Conservation (phyloP, 1,140 invertebrate species). For the Eubasilissa regina region DNA sequence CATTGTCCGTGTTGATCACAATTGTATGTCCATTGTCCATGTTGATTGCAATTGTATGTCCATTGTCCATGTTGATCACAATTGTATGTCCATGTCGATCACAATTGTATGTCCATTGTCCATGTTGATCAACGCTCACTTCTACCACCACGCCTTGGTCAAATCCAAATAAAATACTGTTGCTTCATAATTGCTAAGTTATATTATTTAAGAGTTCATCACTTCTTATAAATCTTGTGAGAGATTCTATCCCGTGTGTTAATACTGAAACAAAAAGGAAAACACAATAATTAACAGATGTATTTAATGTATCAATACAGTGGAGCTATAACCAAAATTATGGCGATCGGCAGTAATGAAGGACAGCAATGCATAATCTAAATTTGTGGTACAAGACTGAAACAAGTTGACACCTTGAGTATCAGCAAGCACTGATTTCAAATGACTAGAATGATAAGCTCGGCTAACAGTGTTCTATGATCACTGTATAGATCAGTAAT, state of each 20-base stretch:
- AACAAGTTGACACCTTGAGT: too few relatives aligned
- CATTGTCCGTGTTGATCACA: too few relatives aligned
- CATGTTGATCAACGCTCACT: slow-evolving; percentile 16
- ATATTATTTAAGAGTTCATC: slow-evolving; percentile 50
- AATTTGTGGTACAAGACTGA: too few relatives aligned
- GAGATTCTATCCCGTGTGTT: slow-evolving; percentile 58
- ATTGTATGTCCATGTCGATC: neutral
- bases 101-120: neutral
- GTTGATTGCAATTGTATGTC: too few relatives aligned
- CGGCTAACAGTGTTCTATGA: too few relatives aligned
- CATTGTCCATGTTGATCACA: neutral
- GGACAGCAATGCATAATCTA: too few relatives aligned
- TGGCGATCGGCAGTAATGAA: too few relatives aligned
- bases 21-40: neutral
- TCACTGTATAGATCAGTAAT: too few relatives aligned
- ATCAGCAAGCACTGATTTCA: too few relatives aligned
- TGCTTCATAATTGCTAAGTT: slow-evolving; percentile 52
- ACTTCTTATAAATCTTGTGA: slow-evolving; percentile 45
- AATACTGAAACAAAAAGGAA: slow-evolving; percentile 57
- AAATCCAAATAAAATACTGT: slow-evolving; percentile 60
- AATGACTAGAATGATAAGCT: too few relatives aligned
- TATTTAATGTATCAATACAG: too few relatives aligned
- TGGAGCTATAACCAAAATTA: too few relatives aligned
- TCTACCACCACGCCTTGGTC: slow-evolving; percentile 53
- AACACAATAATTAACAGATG: neutral